phyloP scores from a whole-genome alignment of 30 jellyfish, hydroid and myxozoan species.

The Clytia hemisphaerica region DNA sequence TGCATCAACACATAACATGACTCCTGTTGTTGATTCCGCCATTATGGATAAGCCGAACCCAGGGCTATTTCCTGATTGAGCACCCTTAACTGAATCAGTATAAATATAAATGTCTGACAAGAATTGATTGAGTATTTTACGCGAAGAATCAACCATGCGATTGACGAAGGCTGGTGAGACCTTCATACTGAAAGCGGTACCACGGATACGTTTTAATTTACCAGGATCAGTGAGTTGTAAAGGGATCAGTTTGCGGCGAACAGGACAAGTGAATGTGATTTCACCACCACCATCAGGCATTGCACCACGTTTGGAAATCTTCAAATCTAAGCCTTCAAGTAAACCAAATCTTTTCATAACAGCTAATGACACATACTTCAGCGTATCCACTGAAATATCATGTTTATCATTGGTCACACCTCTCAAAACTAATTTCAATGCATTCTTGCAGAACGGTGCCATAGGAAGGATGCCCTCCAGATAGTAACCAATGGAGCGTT shows the following conservation, averaged over 20 bases:
- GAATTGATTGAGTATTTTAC: slow-evolving; percentile 50
- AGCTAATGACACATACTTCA: slow-evolving; percentile 74
- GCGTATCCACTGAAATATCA: slow-evolving; percentile 84
- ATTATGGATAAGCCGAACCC: slow-evolving; percentile 87
- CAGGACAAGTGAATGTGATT: slow-evolving; percentile 64
- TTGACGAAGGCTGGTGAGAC: slow-evolving; percentile 91
- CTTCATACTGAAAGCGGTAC: slow-evolving; percentile 91
- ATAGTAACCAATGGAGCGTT: slow-evolving; percentile 88
- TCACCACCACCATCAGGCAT: slow-evolving; percentile 97
- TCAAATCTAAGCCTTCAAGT: slow-evolving; percentile 66
- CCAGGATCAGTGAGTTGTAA: slow-evolving; percentile 60
- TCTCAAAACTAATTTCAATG: slow-evolving; percentile 47
- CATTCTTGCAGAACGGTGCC: slow-evolving; percentile 93
- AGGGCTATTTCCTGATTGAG: slow-evolving; percentile 83
- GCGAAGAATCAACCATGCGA: slow-evolving; percentile 81
- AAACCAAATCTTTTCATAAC: slow-evolving; percentile 63
- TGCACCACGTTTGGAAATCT: slow-evolving; percentile 79
- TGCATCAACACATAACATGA: slow-evolving; percentile 71
- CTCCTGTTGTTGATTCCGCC: slow-evolving; percentile 98
- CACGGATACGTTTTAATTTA: slow-evolving; percentile 79
- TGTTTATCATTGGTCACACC: slow-evolving; percentile 79
- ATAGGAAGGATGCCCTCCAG: slow-evolving; percentile 65
- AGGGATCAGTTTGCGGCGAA: slow-evolving; percentile 62
- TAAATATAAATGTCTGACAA: slow-evolving; percentile 75
- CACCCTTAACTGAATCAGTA: slow-evolving; percentile 85